A percentile compares a stretch with the other conserved stretches of the same genome.
phyloP scores from a whole-genome alignment of 2,888 invertebrate species.

The Saturnia japonica region DNA sequence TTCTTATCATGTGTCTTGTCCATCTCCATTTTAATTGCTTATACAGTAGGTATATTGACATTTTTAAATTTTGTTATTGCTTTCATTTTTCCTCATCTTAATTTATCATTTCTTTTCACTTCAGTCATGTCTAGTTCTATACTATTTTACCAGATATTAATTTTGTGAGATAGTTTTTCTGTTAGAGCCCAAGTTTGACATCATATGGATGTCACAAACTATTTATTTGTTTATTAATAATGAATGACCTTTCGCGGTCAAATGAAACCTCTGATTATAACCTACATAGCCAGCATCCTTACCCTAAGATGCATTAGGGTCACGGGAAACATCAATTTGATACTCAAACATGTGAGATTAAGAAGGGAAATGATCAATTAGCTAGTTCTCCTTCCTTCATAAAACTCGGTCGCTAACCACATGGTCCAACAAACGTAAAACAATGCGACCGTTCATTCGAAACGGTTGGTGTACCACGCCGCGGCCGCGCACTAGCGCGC shows the following conservation, averaged over 20 bases:
- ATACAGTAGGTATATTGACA: too few relatives aligned
- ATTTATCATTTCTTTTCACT: too few relatives aligned
- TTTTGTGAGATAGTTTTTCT: too few relatives aligned
- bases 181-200: too few relatives aligned
- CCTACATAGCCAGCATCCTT: neutral
- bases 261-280: neutral
- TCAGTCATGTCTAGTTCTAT: too few relatives aligned
- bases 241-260: neutral
- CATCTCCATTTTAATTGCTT: too few relatives aligned
- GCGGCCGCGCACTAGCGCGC: neutral
- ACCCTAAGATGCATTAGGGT: conserved; percentile 23
- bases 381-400: conserved; percentile 41
- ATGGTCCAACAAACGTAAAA: conserved; percentile 17
- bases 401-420: conserved; percentile 32
- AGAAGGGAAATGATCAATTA: conserved; percentile 50
- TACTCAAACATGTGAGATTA: conserved; percentile 39
- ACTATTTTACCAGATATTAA: too few relatives aligned
- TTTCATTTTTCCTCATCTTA: too few relatives aligned
- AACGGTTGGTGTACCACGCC: neutral
- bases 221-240: neutral
- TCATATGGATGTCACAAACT: too few relatives aligned
- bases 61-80: too few relatives aligned
- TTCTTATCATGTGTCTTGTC: too few relatives aligned
- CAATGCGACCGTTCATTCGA: conserved; percentile 18
- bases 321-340: conserved; percentile 34